These are phyloP conservation scores for Pandemis corylana DNA, from an alignment of 2,888 invertebrate genomes.

Conservation along the genomic window DNA sequence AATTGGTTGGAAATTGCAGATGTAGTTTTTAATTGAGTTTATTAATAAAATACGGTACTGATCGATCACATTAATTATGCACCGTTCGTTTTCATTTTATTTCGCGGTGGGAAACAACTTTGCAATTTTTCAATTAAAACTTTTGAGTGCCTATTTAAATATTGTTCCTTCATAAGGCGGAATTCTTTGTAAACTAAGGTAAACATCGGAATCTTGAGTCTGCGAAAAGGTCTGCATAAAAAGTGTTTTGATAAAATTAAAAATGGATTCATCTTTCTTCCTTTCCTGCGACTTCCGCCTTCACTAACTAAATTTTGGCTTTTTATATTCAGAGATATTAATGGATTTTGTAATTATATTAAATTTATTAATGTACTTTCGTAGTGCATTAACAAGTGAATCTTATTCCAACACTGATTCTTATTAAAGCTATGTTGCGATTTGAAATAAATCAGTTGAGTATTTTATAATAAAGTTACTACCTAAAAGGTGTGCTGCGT, in stretches of 20 bases:
- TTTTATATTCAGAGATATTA: neutral
- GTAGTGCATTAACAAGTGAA: too few species aligned
- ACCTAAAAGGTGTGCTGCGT: too few species aligned
- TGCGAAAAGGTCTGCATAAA: conserved; percentile 1
- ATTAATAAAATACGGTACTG: conserved; percentile 34
- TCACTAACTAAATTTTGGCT: neutral
- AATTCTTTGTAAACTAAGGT: conserved; percentile 20
- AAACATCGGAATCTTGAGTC: conserved; percentile 12
- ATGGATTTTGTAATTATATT: neutral
- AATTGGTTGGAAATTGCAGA: conserved; percentile 57
- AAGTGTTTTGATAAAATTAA: conserved; percentile 22
- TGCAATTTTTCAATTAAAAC: conserved; percentile 32
- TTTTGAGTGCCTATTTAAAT: conserved; percentile 31
- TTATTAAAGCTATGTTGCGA: too few species aligned
- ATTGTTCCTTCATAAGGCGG: conserved; percentile 17
- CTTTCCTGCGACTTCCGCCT: neutral
- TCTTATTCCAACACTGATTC: too few species aligned
- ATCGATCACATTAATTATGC: conserved; percentile 37
- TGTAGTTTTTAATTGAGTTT: conserved; percentile 57
- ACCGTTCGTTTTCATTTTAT: conserved; percentile 6
- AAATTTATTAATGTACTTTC: neutral
- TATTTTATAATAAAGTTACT: too few species aligned
- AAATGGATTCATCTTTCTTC: conserved; percentile 3
- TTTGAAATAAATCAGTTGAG: too few species aligned
- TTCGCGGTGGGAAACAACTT: conserved; percentile 5